Evolutionary conservation across 2,888 invertebrate species (phyloP), one percentile per base, ranked within the genome.

Genomic region (Fabriciana adippe): DNA sequence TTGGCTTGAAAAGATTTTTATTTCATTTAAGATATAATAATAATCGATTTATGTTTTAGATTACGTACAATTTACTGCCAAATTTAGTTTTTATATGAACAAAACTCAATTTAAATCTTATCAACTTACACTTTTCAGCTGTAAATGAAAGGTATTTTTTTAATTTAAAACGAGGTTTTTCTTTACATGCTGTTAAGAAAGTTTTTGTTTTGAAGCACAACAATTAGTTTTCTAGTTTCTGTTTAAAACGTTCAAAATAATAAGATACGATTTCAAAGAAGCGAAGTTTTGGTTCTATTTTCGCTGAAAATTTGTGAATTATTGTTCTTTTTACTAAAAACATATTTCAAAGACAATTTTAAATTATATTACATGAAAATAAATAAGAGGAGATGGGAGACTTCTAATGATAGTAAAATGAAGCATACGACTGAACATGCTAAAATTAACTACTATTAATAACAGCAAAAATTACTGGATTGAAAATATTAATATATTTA

Each of bases 211-310:
- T 26, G 16, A 26, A 47, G 59, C 26, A 26, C n/a, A 57, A 57
- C 48, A 48, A 59, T 59, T 48, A 26, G 26, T 47, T 48, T 48
- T 11, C 47, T 48, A 59, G 47, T 13, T 59, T 48, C 14, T 59
- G 48, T 59, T 59, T 48, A 59, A 59, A 45, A 26, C 26, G 48
- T 26, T 59, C 48, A 48, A 59, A 59, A 48, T 48, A 59, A 59
- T 48, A 15, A 59, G 26, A 47, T 48, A 59, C 26, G n/a, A 26
- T 48, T 48, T 16, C 45, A 16, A 5, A 41, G 35, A 41, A 41
- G 2, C 11, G 35, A 35, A 11, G 35, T 8, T 11, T 11, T 41
- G 35, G 35, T 2, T 11, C 35, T 1, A 8, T 41, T 13, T 16
- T 59, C 1, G 26, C 8, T 13, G 6, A n/a, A 21, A 16, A 18